Conservation (phyloP, 2,888 invertebrate species). For the Bellardia pandia region DNA sequence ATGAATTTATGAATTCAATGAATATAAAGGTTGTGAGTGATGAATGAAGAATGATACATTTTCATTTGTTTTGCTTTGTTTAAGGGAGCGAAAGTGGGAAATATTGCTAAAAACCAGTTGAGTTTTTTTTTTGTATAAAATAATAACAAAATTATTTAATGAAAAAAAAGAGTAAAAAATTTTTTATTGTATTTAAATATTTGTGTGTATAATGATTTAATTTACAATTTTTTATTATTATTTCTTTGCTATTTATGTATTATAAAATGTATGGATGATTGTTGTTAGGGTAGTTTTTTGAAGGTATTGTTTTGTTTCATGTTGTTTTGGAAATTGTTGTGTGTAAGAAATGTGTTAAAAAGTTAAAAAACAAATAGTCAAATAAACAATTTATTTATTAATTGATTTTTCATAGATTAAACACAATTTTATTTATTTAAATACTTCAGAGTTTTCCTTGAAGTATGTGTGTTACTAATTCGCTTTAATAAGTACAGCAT, state of each 20-base stretch:
- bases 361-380: too few relatives aligned
- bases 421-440: too few relatives aligned
- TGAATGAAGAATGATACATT: conserved; percentile 31
- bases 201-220: not conserved
- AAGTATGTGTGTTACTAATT: too few relatives aligned
- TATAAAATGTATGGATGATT: too few relatives aligned
- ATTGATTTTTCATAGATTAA: too few relatives aligned
- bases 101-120: conserved; percentile 72
- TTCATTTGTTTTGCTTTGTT: conserved; percentile 16
- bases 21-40: conserved; percentile 16
- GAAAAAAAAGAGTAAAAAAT: not conserved
- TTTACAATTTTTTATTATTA: not conserved
- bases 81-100: conserved; percentile 36
- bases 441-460: too few relatives aligned
- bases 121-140: conserved; percentile 39
- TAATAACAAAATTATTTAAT: conserved; percentile 11
- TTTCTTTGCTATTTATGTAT: not conserved
- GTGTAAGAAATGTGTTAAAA: too few relatives aligned
- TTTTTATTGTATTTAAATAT: not conserved
- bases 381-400: too few relatives aligned
- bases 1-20: conserved; percentile 53
- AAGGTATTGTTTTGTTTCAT: not conserved
- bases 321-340: too few relatives aligned
- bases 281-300: not conserved
- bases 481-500: too few relatives aligned